Percentiles rank a stretch among this genome's conserved stretches.
Evolutionary conservation across 2,113 vertebrate species (phyloP).

Genomic region (Brachyhypopomus gauderio): DNA sequence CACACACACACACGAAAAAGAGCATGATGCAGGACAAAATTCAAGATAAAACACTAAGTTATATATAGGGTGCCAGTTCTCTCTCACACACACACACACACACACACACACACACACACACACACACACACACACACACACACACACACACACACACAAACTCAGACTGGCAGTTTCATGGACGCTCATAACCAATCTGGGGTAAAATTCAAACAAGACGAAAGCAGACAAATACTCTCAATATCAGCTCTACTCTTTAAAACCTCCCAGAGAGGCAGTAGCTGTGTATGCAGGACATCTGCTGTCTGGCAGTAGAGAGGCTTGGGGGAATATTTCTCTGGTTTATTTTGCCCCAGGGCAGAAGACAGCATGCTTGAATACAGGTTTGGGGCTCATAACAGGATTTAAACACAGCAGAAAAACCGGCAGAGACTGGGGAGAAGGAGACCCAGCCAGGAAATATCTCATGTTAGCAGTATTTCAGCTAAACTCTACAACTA

Average conservation of each 20-base stretch:
- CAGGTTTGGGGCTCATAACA: conserved; percentile 7
- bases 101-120: conserved; percentile 42
- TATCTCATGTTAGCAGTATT: too few relatives aligned
- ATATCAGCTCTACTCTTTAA: background rate
- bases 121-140: conserved; percentile 37
- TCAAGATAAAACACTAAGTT: too few relatives aligned
- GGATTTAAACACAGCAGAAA: conserved; percentile 11
- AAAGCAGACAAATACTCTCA: conserved; percentile 26
- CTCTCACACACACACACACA: conserved; percentile 40
- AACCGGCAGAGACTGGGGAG: background rate
- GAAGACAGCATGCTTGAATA: conserved; percentile 17
- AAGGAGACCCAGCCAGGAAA: too few relatives aligned
- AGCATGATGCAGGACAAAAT: background rate
- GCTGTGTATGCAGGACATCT: conserved; percentile 18
- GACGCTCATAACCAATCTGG: background rate
- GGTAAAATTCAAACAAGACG: conserved; percentile 5
- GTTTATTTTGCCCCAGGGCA: conserved; percentile 16
- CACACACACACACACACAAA: conserved; percentile 44
- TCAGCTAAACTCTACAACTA: too few relatives aligned
- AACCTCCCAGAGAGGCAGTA: conserved; percentile 1
- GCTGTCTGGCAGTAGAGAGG: background rate
- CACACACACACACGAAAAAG: background rate
- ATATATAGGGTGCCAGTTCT: too few relatives aligned
- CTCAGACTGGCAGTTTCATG: conserved; percentile 10
- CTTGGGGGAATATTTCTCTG: conserved; percentile 12